These are phyloP conservation scores for Esox lucius DNA, from an alignment of 2,797 vertebrate genomes.

Conservation along the genomic window DNA sequence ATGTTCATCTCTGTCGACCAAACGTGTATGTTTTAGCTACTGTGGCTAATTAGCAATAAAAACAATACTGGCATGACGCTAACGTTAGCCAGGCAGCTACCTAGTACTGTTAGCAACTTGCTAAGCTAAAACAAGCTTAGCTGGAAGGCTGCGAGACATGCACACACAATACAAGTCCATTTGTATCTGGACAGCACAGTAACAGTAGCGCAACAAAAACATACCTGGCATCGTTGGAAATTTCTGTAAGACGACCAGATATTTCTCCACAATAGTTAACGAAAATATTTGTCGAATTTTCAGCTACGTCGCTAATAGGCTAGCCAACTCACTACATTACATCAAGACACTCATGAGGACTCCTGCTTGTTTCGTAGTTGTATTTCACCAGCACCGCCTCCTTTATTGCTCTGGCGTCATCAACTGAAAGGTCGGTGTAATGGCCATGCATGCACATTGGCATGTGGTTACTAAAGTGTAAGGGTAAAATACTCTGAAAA, in stretches of 20 bases:
- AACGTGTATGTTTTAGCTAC: too few species aligned
- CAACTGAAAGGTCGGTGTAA: not conserved
- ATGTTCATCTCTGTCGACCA: too few species aligned
- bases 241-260: not conserved
- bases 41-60: not conserved
- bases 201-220: not conserved
- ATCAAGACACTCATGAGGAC: not conserved
- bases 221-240: not conserved
- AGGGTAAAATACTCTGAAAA: too few species aligned
- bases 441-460: not conserved
- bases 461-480: not conserved
- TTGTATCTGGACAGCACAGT: not conserved
- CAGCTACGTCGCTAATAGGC: constrained; percentile 5
- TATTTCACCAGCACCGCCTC: not conserved
- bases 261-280: not conserved
- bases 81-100: not conserved
- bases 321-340: constrained; percentile 3
- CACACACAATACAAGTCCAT: not conserved
- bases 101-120: not conserved
- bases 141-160: not conserved
- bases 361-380: not conserved
- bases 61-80: too few species aligned
- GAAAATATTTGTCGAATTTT: not conserved
- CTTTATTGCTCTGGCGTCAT: not conserved
- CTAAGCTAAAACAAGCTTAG: not conserved